These are phyloP conservation scores for Maconellicoccus hirsutus DNA, from an alignment of 1,140 invertebrate genomes.

Conservation along the genomic window DNA sequence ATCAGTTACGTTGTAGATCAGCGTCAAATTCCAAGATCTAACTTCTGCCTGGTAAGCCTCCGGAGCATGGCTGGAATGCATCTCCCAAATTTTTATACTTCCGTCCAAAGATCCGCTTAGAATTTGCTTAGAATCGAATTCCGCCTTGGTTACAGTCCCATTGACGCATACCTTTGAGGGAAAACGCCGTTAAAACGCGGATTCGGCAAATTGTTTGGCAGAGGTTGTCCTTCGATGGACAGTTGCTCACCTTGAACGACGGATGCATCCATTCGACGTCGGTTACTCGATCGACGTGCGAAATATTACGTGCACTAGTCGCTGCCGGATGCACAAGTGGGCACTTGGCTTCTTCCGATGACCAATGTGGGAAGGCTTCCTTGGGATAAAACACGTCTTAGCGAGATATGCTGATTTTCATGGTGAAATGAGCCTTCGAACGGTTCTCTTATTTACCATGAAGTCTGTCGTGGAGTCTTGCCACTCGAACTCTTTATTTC, in stretches of 20 bases:
- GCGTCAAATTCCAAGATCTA: neutral
- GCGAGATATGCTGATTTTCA: too few relatives aligned
- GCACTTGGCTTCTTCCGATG: neutral
- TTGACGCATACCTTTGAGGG: neutral
- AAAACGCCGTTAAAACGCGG: neutral
- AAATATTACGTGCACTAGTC: neutral
- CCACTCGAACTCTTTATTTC: neutral
- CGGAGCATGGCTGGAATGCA: neutral
- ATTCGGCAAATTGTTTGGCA: too few relatives aligned
- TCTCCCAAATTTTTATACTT: neutral
- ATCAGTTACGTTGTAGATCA: neutral
- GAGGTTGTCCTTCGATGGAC: too few relatives aligned
- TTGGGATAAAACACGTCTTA: too few relatives aligned
- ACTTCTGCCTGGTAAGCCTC: neutral
- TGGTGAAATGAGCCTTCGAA: too few relatives aligned
- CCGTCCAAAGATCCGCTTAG: neutral
- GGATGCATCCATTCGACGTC: constrained; percentile 12
- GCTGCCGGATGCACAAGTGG: neutral
- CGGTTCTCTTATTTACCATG: too few relatives aligned
- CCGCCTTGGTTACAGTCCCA: neutral
- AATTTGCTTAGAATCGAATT: neutral
- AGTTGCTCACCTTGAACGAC: neutral
- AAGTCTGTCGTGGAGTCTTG: neutral
- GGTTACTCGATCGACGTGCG: neutral
- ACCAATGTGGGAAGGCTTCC: neutral